Evolutionary conservation across 2,888 invertebrate genomes (phyloP).

Genomic region (Osmoderma eremita): DNA sequence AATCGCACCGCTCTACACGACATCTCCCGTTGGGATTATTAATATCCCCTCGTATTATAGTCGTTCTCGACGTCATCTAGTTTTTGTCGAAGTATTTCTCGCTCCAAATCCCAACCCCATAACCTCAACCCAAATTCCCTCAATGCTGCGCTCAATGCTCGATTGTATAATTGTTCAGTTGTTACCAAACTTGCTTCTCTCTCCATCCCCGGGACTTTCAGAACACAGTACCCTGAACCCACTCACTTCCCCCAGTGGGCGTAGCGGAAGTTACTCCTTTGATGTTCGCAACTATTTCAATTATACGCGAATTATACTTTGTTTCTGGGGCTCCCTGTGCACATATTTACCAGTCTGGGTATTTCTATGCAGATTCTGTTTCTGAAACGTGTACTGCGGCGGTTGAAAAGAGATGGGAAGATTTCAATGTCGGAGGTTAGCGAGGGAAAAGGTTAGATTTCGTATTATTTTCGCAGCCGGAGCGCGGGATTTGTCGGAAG

Average conservation of each 20-base stretch:
- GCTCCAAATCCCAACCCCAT: neutral
- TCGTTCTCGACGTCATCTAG: neutral
- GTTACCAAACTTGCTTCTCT: conserved; percentile 25
- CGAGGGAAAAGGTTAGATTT: neutral
- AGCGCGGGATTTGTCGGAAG: conserved; percentile 22
- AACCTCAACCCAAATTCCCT: neutral
- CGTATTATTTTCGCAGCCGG: neutral
- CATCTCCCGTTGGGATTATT: no score
- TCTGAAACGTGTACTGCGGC: neutral
- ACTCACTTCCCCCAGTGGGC: no score
- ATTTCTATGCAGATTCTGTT: conserved; percentile 8
- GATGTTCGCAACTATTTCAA: conserved; percentile 47
- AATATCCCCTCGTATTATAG: neutral
- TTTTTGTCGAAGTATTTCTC: neutral
- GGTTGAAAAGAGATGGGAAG: neutral
- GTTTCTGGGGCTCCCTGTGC: conserved; percentile 39
- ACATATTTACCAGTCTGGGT: conserved; percentile 42
- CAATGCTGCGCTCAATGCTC: conserved; percentile 2
- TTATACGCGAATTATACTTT: conserved; percentile 48
- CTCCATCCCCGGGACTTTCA: neutral
- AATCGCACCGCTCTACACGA: no score
- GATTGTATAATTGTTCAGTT: conserved; percentile 45
- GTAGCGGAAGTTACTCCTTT: conserved; percentile 40
- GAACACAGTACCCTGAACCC: no score
- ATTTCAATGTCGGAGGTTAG: neutral